phyloP scores from a whole-genome alignment of 2,888 invertebrate genomes.

The Dorcus hopei region DNA sequence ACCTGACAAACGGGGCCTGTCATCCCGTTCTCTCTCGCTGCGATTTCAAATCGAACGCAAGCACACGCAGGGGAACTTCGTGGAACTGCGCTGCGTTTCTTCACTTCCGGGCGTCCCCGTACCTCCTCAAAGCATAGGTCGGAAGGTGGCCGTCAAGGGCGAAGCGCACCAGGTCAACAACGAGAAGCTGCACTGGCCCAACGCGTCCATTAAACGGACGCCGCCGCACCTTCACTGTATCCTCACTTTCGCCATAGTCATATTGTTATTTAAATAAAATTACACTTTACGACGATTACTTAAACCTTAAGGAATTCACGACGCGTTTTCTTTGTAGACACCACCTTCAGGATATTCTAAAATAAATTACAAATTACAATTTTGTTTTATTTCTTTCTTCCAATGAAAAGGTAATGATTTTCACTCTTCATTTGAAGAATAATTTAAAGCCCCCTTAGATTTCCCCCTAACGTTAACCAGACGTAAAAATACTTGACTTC shows the following conservation, averaged over 20 bases:
- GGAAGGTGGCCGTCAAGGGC: conserved; percentile 27
- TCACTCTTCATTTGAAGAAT: too few relatives aligned
- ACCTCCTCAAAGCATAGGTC: conserved; percentile 29
- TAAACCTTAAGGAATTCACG: too few relatives aligned
- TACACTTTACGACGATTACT: too few relatives aligned
- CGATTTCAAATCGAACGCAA: conserved; percentile 33
- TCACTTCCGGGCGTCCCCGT: conserved; percentile 36
- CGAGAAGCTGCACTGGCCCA: conserved; percentile 35
- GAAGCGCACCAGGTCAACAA: conserved; percentile 34
- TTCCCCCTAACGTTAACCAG: too few relatives aligned
- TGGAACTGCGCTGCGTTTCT: conserved; percentile 39
- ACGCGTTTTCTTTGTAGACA: too few relatives aligned
- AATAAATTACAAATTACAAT: too few relatives aligned
- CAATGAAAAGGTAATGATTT: too few relatives aligned
- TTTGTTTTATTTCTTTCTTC: too few relatives aligned
- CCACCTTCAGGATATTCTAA: too few relatives aligned
- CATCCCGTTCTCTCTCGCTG: conserved; percentile 32
- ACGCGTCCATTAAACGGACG: conserved; percentile 11
- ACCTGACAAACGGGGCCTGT: conserved; percentile 31
- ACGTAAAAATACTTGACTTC: too few relatives aligned
- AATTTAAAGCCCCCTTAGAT: too few relatives aligned
- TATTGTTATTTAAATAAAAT: too few relatives aligned
- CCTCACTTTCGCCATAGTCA: neutral
- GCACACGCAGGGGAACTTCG: conserved; percentile 28
- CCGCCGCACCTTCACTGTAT: conserved; percentile 10